Evolutionary conservation across 2,888 invertebrate species (phyloP).

Genomic region (Periphyllus acericola): DNA sequence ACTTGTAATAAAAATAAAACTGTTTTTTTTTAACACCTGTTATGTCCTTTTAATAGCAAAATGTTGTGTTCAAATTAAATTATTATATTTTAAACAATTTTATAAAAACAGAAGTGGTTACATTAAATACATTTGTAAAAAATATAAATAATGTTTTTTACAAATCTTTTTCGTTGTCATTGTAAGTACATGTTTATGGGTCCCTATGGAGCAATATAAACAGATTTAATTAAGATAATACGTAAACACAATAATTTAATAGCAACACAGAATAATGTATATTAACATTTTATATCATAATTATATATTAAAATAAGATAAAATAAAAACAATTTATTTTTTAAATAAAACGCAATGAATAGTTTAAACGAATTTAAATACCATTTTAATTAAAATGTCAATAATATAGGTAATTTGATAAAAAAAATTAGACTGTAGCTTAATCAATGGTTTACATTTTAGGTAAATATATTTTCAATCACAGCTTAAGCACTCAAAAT

Average conservation of each 20-base stretch:
- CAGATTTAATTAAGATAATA: conserved; percentile 47
- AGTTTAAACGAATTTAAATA: too few relatives aligned
- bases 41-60: not conserved
- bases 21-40: not conserved
- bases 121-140: conserved; percentile 1
- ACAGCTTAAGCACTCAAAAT: too few relatives aligned
- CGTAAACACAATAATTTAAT: conserved; percentile 6
- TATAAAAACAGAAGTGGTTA: not conserved
- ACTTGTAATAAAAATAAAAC: not conserved
- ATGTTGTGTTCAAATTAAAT: conserved; percentile 6
- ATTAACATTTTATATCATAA: not conserved
- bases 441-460: too few relatives aligned
- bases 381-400: too few relatives aligned
- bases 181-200: conserved; percentile 20
- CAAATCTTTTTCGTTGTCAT: conserved; percentile 9
- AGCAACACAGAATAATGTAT: not conserved
- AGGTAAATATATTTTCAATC: too few relatives aligned
- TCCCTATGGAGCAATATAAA: conserved; percentile 1
- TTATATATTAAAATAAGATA: not conserved
- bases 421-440: too few relatives aligned
- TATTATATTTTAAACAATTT: conserved; percentile 11
- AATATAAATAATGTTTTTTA: not conserved
- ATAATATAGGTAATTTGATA: too few relatives aligned
- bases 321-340: too few relatives aligned
- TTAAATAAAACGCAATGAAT: not conserved